Evolutionary conservation across 2,888 invertebrate genomes (phyloP), one percentile per base, ranked within the genome.

Genomic region (Gonocerus acuteangulatus): DNA sequence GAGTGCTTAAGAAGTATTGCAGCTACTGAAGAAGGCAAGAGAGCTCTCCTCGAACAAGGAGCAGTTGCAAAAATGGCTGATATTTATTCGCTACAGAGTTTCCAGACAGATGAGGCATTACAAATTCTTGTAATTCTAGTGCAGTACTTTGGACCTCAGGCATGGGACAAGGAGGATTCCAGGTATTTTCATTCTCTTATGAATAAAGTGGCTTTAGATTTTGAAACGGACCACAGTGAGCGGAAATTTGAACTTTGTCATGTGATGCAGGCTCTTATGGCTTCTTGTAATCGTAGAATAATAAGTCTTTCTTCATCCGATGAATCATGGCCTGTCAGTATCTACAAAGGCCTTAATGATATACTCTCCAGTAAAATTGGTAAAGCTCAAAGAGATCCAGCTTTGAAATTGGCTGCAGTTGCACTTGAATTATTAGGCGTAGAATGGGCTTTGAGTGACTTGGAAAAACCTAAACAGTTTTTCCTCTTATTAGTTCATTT

Each of bases 241-340:
- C 80, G 88, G 63, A 95, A 95, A 74, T 95, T 94, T 76, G 89
- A 92, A 73, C 73, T 94, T 54, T 91, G 91, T 70, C 80, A 82
- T n/a, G 84, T 87, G 66, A 75, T 93, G 44, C 83, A 86, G 70
- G 83, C 86, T 1, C 76, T 92, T 22, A 72, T 91, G 27, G 82
- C 58, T n/a, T 82, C 67, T 87, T 86, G 67, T 86, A 89, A 69
- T 83, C 86, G 32, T 82, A 82, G 69, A 79, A 82, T 61, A 77
- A 82, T 2, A 81, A 87, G 42, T 72, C 81, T 3, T 22, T 80
- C 82, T 7, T 78, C 84, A 2, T 74, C 80, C 44, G 85, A 84
- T 48, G 89, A 89, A 75, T 82, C 84, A 15, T 92, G 92, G 92
- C 87, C 89, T 0, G 78, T 80, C 65, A 87, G 87, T 72, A 80